Conservation (phyloP, 2,888 invertebrate species). For the Tethea ocularis region DNA sequence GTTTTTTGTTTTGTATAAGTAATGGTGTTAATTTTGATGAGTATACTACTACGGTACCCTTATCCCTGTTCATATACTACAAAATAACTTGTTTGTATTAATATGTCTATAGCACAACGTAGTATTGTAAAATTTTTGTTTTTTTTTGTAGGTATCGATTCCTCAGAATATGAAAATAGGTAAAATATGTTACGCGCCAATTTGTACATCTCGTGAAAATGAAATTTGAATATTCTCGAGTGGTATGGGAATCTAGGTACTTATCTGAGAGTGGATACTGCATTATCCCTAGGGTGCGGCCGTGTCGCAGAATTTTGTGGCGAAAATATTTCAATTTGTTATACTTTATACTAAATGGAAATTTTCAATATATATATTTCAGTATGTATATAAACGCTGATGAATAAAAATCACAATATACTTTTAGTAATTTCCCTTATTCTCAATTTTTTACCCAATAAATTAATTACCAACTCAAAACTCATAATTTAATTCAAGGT, state of each 20-base stretch:
- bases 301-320: conserved; percentile 8
- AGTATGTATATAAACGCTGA: too few relatives aligned
- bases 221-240: conserved; percentile 62
- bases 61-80: too few relatives aligned
- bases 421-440: too few relatives aligned
- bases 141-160: conserved; percentile 36
- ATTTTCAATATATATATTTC: neutral
- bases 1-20: too few relatives aligned
- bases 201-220: conserved; percentile 56
- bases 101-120: too few relatives aligned
- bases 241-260: conserved; percentile 30
- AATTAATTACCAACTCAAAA: too few relatives aligned
- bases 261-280: conserved; percentile 23
- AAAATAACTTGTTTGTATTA: too few relatives aligned
- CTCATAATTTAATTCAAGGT: too few relatives aligned
- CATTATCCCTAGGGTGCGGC: conserved; percentile 23
- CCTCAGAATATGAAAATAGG: conserved; percentile 16
- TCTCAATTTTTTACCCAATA: too few relatives aligned
- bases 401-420: too few relatives aligned
- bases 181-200: conserved; percentile 56
- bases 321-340: neutral
- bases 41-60: too few relatives aligned
- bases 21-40: too few relatives aligned
- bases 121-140: conserved; percentile 16
- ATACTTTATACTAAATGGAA: neutral